Evolutionary conservation across 2,113 vertebrate genomes (phyloP), one percentile per base, ranked within the genome.

Genomic region (Apteryx owenii): DNA sequence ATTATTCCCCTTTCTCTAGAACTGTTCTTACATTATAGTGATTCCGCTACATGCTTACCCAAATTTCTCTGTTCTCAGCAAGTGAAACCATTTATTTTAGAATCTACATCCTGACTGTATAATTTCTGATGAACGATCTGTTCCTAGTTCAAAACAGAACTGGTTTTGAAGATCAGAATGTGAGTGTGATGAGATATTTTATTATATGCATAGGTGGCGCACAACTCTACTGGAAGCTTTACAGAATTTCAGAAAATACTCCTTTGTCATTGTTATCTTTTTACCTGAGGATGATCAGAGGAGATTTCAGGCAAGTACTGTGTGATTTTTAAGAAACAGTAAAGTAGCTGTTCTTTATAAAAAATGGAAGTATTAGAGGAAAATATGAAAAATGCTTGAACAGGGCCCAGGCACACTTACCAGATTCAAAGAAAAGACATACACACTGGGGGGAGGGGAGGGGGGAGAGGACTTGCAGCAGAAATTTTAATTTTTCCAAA

Each of bases 371-470:
- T 66, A 33, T 12, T 38, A 38, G 36, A 38, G 4, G 2, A 14
- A 60, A 51, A 1, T 10, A 8, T 73, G 21, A 36, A 65, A 84
- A 93, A 31, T 2, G 5, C 2, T 13, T 21, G 28, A 42, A 66
- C 1, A 50, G 4, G 23, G 7, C 6, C 3, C 2, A 12, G 1
- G 2, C 42, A 23, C 8, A 15, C 23, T 90, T 51, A 23, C 14
- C 2, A 31, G 13, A n/a, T 9, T 31, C 3, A 20, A 8, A 33
- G 23, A 48, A 84, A 78, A 62, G 14, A 44, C 7, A 38, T 7
- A 38, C 36, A 38, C 36, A 38, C 42, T 44, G 10, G 42, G 13
- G 42, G 13, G 10, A 10, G 42, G 42, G 13, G 13, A 44, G 13
- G 13, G 13, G 42, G 42, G 13, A 44, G 36, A 38, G 36, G 12